Percentiles rank a stretch among this genome's conserved stretches.
Evolutionary conservation across 2,888 invertebrate species (phyloP).

Genomic region (Oligia latruncula): DNA sequence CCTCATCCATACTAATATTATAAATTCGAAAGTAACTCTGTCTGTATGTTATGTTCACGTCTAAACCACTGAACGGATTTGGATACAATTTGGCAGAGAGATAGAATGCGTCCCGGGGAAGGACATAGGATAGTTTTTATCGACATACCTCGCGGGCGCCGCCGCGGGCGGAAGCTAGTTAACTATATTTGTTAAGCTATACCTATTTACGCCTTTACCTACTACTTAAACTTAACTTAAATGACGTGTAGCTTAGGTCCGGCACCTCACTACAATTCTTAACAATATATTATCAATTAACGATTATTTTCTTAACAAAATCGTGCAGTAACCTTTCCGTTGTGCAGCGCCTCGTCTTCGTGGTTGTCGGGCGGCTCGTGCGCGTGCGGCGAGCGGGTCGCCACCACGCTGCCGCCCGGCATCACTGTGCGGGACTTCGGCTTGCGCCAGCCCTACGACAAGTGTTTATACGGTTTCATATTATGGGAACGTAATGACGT

Average conservation of each 20-base stretch:
- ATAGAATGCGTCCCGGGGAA: too few relatives aligned
- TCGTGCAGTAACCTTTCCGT: conserved; percentile 77
- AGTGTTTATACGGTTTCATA: conserved; percentile 26
- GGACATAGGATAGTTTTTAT: too few relatives aligned
- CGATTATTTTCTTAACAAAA: not conserved
- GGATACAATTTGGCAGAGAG: too few relatives aligned
- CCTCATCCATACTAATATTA: not conserved
- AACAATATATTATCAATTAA: not conserved
- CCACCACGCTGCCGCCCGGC: conserved; percentile 88
- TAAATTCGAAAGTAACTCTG: too few relatives aligned
- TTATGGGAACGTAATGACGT: not conserved
- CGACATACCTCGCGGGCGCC: too few relatives aligned
- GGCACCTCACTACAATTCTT: not conserved
- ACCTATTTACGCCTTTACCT: not conserved
- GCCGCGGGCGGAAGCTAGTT: not conserved
- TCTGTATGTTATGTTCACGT: too few relatives aligned
- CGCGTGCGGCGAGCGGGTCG: conserved; percentile 81
- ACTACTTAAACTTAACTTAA: not conserved
- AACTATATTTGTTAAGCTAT: not conserved
- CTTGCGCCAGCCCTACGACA: conserved; percentile 93
- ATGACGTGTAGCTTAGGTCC: not conserved
- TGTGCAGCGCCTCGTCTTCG: conserved; percentile 80
- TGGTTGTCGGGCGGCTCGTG: conserved; percentile 71
- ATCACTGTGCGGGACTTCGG: conserved; percentile 94
- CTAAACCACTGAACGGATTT: too few relatives aligned